Base-by-base conservation (phyloP, 2,888 invertebrate genomes). In the Iphiclides podalirius region DNA sequence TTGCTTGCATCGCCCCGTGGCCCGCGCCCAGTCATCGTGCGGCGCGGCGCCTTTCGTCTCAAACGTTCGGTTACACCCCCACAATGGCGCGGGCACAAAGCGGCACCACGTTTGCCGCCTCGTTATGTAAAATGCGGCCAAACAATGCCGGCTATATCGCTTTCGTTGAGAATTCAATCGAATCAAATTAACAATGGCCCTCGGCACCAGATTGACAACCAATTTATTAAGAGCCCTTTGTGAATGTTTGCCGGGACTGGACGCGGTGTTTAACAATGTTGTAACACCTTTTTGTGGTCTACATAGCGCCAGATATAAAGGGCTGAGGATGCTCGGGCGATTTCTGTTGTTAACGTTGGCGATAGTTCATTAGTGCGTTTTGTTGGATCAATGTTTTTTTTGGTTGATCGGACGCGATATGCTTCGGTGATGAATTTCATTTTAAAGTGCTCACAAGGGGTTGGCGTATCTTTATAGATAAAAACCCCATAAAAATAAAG, bases 31-130 rank as follows among this genome's bases (percentile, higher is more conserved):
- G 83, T 87, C 87, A 87, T 83, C 72, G 61, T 75, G 83, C 87
- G 87, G 87, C 80, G 80, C 83, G 83, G 87, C 79, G 70, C 77
- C 66, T n/a, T n/a, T n/a, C 78, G 67, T 82, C 80, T 83, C 83
- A 75, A 79, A 75, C 82, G 78, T 75, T 80, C 69, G 75, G 74
- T 63, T 72, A 72, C 84, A 73, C 86, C 82, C 85, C 80, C 82
- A 78, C 84, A 77, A 76, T 71, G 66, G 70, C 56, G 61, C 61
- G 63, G 53, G 55, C 70, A 80, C 78, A 83, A 83, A 80, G 79
- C 67, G 64, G 55, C 64, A 67, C 51, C 61, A 68, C 79, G 82
- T 79, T 81, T 79, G 78, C 80, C 79, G 81, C 71, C 83, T 86
- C 86, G 85, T 86, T 87, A 85, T 84, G 80, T 86, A 84, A 84